A percentile compares a stretch with the other conserved stretches of the same genome.
Evolutionary conservation across 2,113 vertebrate species (phyloP).

Genomic region (Falco punctatus): DNA sequence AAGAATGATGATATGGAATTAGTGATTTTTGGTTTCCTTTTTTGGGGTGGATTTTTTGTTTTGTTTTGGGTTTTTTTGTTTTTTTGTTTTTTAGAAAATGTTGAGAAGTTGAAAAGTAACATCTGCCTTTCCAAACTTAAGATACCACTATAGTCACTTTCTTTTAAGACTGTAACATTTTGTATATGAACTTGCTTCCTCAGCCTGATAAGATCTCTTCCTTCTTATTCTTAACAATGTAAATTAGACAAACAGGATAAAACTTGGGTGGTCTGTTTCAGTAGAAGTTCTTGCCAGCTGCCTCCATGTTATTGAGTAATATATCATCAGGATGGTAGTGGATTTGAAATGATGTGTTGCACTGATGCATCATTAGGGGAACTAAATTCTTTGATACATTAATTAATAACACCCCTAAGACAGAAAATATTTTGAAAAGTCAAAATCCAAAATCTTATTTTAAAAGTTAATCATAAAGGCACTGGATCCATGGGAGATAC

Average conservation of each 20-base stretch:
- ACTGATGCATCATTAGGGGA: constrained; percentile 39
- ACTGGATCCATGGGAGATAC: not conserved
- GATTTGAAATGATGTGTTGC: constrained; percentile 27
- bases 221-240: not conserved
- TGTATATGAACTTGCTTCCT: not conserved
- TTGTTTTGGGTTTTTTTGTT: not conserved
- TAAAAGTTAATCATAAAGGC: not conserved
- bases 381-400: constrained; percentile 59
- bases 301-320: constrained; percentile 64
- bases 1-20: not conserved
- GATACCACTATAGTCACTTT: not conserved
- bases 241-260: constrained; percentile 1
- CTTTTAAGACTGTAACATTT: not conserved
- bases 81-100: not conserved
- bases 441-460: not conserved
- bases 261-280: not conserved
- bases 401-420: constrained; percentile 63
- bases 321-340: constrained; percentile 27
- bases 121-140: not conserved
- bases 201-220: not conserved
- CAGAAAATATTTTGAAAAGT: constrained; percentile 13
- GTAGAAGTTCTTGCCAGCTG: constrained; percentile 32
- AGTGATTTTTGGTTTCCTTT: too few species aligned
- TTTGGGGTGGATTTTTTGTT: too few species aligned
- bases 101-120: not conserved